These are phyloP conservation scores for Forbesichthys agassizii DNA, from an alignment of 2,113 vertebrate species.

Conservation along the genomic window DNA sequence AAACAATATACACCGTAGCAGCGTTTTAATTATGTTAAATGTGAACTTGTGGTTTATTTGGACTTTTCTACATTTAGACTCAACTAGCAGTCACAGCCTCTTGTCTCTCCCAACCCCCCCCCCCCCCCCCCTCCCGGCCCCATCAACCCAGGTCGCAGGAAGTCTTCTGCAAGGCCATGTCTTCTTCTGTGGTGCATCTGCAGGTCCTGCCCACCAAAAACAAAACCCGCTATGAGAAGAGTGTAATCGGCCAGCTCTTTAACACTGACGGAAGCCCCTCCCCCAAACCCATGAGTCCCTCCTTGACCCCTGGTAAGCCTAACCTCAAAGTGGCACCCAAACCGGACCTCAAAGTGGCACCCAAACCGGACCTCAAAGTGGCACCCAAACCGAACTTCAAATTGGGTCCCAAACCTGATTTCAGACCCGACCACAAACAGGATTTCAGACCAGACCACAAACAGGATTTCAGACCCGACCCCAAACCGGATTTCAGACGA, in stretches of 20 bases:
- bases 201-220: slow-evolving; percentile 79
- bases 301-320: slow-evolving; percentile 54
- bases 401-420: slow-evolving; percentile 13
- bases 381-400: slow-evolving; percentile 35
- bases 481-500: slow-evolving; percentile 14
- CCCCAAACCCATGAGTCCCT: slow-evolving; percentile 71
- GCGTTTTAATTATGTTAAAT: too few relatives aligned
- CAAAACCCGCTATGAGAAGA: slow-evolving; percentile 89
- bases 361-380: not conserved
- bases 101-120: not conserved
- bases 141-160: slow-evolving; percentile 84
- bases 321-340: slow-evolving; percentile 33
- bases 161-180: slow-evolving; percentile 90
- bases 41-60: too few relatives aligned
- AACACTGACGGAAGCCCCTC: slow-evolving; percentile 56
- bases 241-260: slow-evolving; percentile 83
- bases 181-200: slow-evolving; percentile 70
- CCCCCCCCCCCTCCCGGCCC: not conserved
- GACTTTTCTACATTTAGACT: too few relatives aligned
- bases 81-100: slow-evolving; percentile 7
- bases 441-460: slow-evolving; percentile 5
- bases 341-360: slow-evolving; percentile 1
- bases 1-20: too few relatives aligned
- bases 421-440: not conserved
- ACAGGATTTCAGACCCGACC: not conserved